Evolutionary conservation across 1,140 invertebrate species (phyloP).

Genomic region (Tribolium madens): DNA sequence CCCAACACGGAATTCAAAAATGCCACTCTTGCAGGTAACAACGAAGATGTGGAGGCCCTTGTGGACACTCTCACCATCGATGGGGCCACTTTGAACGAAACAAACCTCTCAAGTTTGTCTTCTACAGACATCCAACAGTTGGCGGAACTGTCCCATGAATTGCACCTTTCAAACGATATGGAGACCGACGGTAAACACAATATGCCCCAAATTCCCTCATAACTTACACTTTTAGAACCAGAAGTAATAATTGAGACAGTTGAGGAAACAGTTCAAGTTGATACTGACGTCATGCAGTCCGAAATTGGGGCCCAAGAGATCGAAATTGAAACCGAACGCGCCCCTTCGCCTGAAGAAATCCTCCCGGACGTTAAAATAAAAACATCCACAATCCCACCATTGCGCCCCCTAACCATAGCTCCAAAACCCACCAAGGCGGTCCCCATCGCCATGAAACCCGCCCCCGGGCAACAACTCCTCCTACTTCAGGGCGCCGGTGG

Average conservation of each 20-base stretch:
- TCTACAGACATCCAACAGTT: slow-evolving; percentile 56
- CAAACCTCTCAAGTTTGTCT: slow-evolving; percentile 48
- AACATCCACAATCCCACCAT: slow-evolving; percentile 58
- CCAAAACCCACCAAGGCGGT: slow-evolving; percentile 63
- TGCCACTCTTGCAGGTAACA: slow-evolving; percentile 23
- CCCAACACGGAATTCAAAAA: not conserved
- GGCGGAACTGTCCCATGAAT: slow-evolving; percentile 57
- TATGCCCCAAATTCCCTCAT: not conserved
- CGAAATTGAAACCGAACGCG: slow-evolving; percentile 58
- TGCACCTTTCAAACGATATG: slow-evolving; percentile 56
- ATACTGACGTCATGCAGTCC: slow-evolving; percentile 58
- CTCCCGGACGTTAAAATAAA: slow-evolving; percentile 57
- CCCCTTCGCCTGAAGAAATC: slow-evolving; percentile 53
- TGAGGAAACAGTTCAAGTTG: slow-evolving; percentile 56
- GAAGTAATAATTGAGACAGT: slow-evolving; percentile 52
- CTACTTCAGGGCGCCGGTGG: slow-evolving; percentile 59
- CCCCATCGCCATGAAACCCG: slow-evolving; percentile 61
- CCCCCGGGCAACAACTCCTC: slow-evolving; percentile 60
- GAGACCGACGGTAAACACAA: slow-evolving; percentile 56
- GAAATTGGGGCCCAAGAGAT: slow-evolving; percentile 58
- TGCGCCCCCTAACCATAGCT: slow-evolving; percentile 64
- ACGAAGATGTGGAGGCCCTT: slow-evolving; percentile 49
- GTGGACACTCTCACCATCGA: slow-evolving; percentile 56
- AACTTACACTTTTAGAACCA: slow-evolving; percentile 37
- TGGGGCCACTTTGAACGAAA: slow-evolving; percentile 47